phyloP scores from a whole-genome alignment of 2,797 vertebrate species.

The Pantherophis alleghaniensis region DNA sequence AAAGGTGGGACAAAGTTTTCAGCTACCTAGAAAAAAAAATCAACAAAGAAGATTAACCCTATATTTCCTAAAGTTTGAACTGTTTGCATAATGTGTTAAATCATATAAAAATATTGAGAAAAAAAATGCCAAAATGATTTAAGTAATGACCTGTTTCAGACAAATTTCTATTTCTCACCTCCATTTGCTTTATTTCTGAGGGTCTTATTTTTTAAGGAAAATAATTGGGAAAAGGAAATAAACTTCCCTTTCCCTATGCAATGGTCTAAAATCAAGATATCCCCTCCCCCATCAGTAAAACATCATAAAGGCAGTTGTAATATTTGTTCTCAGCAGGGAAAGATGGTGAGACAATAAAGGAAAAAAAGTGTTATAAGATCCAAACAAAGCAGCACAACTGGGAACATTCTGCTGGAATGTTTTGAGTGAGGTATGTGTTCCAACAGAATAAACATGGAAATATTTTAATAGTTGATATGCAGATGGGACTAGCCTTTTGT shows the following conservation, averaged over 20 bases:
- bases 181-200: not conserved
- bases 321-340: not conserved
- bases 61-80: not conserved
- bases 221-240: not conserved
- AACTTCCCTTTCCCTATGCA: not conserved
- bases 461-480: not conserved
- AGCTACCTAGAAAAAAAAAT: conserved; percentile 78
- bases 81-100: not conserved
- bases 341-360: not conserved
- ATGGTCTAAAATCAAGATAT: not conserved
- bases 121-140: not conserved
- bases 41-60: not conserved
- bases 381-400: not conserved
- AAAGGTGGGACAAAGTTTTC: conserved; percentile 96
- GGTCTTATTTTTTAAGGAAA: not conserved
- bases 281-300: not conserved
- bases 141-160: not conserved
- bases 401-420: not conserved
- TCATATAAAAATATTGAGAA: not conserved
- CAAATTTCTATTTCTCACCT: not conserved
- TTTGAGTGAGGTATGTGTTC: not conserved
- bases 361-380: not conserved
- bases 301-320: not conserved
- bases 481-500: not conserved
- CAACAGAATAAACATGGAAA: not conserved